Percentiles rank a stretch among this genome's conserved stretches.
These are phyloP conservation scores for Malurus elegans DNA, from an alignment of 2,113 vertebrate species.

Conservation along the genomic window DNA sequence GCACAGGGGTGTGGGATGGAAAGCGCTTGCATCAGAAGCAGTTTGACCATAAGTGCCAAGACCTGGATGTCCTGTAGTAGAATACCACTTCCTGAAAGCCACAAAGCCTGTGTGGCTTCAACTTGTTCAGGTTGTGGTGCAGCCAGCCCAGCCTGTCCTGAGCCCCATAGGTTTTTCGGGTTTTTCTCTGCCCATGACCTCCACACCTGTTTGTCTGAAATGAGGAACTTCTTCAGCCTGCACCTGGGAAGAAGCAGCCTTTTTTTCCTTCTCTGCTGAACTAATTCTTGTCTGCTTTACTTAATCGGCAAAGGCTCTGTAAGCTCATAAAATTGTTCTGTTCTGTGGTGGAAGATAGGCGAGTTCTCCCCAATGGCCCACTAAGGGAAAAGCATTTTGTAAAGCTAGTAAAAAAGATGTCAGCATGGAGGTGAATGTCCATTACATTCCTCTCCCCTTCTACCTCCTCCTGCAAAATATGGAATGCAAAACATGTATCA, in stretches of 20 bases:
- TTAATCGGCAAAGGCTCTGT: accelerated
- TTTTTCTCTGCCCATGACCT: neutral
- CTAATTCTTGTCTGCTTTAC: neutral
- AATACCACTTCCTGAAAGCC: neutral
- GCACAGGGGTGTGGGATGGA: neutral
- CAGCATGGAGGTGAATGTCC: neutral
- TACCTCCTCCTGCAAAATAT: neutral
- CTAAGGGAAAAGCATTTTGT: neutral
- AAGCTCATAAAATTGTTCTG: neutral
- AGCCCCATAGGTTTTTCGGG: neutral
- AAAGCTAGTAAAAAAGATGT: neutral
- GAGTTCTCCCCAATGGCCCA: neutral
- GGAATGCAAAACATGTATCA: neutral
- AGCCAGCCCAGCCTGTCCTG: neutral
- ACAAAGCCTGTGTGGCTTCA: accelerated
- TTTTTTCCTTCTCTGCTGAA: neutral
- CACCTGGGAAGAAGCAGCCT: neutral
- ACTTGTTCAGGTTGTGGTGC: neutral
- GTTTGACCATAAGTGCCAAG: neutral
- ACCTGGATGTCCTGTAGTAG: neutral
- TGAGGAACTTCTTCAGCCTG: neutral
- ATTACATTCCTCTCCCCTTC: neutral
- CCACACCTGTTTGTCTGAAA: neutral
- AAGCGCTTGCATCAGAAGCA: neutral
- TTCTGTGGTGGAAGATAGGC: neutral